Percentiles rank a stretch among this genome's conserved stretches.
Conservation (phyloP, 1,140 invertebrate species). For the Asbolus verrucosus region DNA sequence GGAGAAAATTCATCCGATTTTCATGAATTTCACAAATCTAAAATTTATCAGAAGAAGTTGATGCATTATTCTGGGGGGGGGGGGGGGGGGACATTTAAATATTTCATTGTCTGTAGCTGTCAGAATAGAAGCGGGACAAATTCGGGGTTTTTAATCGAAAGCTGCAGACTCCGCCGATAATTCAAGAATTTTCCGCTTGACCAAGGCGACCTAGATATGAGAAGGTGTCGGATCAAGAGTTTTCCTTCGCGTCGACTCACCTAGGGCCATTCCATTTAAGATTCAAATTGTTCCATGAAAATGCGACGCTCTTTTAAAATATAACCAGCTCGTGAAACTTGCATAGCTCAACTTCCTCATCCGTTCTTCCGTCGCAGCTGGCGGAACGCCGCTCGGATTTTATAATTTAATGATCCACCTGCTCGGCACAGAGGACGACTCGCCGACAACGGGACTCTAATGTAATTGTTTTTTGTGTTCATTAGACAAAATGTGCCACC, state of each 20-base stretch:
- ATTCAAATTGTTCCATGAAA: not conserved
- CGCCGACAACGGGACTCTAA: not conserved
- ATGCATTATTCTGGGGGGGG: too few species aligned
- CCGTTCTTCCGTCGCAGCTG: constrained; percentile 33
- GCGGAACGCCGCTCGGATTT: constrained; percentile 13
- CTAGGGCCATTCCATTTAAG: constrained; percentile 1
- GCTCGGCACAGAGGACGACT: not conserved
- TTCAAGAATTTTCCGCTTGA: constrained; percentile 4
- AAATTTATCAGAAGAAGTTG: too few species aligned
- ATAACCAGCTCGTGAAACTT: constrained; percentile 27
- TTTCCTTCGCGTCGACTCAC: not conserved
- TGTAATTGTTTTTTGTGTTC: constrained; percentile 4
- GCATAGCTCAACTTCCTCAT: constrained; percentile 30
- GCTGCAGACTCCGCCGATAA: constrained; percentile 11
- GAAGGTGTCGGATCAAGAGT: not conserved
- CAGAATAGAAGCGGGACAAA: too few species aligned
- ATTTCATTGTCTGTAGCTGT: too few species aligned
- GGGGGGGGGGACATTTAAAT: not conserved
- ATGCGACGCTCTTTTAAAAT: constrained; percentile 16
- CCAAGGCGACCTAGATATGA: not conserved
- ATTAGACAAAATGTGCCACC: too few species aligned
- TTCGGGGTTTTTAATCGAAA: constrained; percentile 36
- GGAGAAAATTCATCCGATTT: too few species aligned
- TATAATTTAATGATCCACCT: constrained; percentile 35
- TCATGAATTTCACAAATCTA: too few species aligned